Conservation (phyloP, 2,113 vertebrate genomes). For the Epinephelus cyanopodus region DNA sequence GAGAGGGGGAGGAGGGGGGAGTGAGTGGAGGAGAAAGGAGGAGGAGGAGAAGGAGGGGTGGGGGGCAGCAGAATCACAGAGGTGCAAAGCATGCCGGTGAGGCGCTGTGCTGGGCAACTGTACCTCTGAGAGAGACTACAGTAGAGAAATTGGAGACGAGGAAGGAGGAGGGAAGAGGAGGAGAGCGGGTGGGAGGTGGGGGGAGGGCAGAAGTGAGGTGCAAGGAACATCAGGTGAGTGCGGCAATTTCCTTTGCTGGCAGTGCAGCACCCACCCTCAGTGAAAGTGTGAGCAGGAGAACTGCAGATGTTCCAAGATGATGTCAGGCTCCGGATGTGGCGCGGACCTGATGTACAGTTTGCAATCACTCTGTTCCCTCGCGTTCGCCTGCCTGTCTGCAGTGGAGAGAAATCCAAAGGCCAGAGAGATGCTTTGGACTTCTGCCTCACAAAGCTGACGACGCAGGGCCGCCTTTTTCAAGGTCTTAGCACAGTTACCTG, state of each 20-base stretch:
- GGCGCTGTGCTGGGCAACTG: constrained; percentile 68
- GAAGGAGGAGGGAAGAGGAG: constrained; percentile 62
- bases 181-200: constrained; percentile 54
- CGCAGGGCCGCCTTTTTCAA: constrained; percentile 65
- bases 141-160: constrained; percentile 72
- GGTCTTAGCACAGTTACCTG: constrained; percentile 79
- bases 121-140: constrained; percentile 77
- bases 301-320: constrained; percentile 84
- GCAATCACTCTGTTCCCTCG: constrained; percentile 19
- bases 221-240: constrained; percentile 87
- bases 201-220: constrained; percentile 73
- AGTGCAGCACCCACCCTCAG: constrained; percentile 75
- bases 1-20: constrained; percentile 30
- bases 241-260: constrained; percentile 82
- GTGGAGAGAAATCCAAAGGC: constrained; percentile 41
- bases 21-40: constrained; percentile 29
- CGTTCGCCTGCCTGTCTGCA: constrained; percentile 49
- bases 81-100: constrained; percentile 78
- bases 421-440: constrained; percentile 41
- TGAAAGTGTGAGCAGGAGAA: constrained; percentile 72
- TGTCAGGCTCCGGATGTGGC: constrained; percentile 78
- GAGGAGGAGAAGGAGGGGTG: constrained; percentile 13
- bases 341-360: constrained; percentile 50
- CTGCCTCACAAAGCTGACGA: constrained; percentile 47
- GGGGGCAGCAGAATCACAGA: constrained; percentile 51